These are phyloP conservation scores for Pollachius pollachius DNA, from an alignment of 2,113 vertebrate genomes.

Conservation along the genomic window DNA sequence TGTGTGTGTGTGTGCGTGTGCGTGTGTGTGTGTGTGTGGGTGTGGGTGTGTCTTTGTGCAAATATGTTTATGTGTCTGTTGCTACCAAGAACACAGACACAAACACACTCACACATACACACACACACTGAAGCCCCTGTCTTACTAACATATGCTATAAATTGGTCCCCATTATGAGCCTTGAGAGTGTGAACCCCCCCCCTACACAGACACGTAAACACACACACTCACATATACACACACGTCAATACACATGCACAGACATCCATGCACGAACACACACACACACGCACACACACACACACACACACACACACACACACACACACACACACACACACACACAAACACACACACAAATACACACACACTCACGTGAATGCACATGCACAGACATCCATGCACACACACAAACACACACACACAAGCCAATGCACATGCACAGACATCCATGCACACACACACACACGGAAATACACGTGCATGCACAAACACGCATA, in stretches of 20 bases:
- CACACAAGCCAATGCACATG: constrained; percentile 1
- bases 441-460: not conserved
- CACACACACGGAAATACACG: not conserved
- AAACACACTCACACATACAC: not conserved
- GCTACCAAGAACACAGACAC: constrained; percentile 54
- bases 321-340: too few species aligned
- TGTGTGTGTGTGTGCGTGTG: constrained; percentile 3
- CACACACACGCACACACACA: too few species aligned
- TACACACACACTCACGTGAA: too few species aligned
- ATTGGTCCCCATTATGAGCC: constrained; percentile 60
- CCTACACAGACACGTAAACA: constrained; percentile 25
- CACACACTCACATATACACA: too few species aligned
- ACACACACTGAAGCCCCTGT: constrained; percentile 60
- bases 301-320: too few species aligned
- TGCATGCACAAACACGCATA: not conserved
- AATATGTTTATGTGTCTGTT: constrained; percentile 29
- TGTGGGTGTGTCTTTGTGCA: not conserved
- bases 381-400: too few species aligned
- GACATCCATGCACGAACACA: too few species aligned
- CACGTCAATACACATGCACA: too few species aligned
- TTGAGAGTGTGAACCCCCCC: constrained; percentile 62
- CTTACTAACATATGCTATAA: constrained; percentile 72
- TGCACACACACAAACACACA: not conserved
- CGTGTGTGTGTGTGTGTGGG: too few species aligned
- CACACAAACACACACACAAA: too few species aligned